Percentiles rank a stretch among this genome's conserved stretches.
Conservation (phyloP, 2,113 vertebrate genomes). For the Grammomys surdaster region DNA sequence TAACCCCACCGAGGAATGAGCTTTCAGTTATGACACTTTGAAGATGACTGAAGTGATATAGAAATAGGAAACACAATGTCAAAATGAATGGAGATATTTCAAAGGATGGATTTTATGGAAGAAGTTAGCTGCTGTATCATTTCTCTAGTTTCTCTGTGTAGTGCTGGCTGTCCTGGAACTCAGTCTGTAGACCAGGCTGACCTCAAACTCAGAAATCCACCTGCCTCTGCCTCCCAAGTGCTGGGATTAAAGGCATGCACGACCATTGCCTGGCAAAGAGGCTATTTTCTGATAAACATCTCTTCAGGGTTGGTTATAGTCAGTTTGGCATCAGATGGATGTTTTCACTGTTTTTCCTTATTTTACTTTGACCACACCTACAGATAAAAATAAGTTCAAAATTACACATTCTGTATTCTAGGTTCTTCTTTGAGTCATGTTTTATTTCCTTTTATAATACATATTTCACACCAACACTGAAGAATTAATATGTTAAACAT, state of each 20-base stretch:
- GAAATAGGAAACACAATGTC: too few relatives aligned
- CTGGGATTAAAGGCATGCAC: too few relatives aligned
- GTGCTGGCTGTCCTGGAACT: too few relatives aligned
- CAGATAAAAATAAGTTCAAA: slow-evolving; percentile 19
- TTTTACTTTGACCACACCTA: background rate
- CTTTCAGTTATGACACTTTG: background rate
- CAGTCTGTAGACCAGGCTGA: too few relatives aligned
- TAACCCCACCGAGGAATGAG: too few relatives aligned
- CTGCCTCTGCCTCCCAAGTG: too few relatives aligned
- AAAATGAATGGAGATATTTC: background rate
- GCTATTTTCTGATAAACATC: background rate
- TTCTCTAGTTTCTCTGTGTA: background rate
- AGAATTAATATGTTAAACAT: slow-evolving; percentile 28
- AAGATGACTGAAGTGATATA: background rate
- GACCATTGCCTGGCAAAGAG: background rate
- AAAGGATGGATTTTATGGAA: background rate
- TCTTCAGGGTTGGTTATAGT: background rate
- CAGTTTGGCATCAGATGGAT: background rate
- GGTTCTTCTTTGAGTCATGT: background rate
- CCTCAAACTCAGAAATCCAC: too few relatives aligned
- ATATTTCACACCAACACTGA: background rate
- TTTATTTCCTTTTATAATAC: background rate
- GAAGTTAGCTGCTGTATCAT: background rate
- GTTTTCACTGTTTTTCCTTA: background rate
- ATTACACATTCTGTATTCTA: background rate